phyloP scores from a whole-genome alignment of 2,888 invertebrate species.

The Caenorhabditis sp. region DNA sequence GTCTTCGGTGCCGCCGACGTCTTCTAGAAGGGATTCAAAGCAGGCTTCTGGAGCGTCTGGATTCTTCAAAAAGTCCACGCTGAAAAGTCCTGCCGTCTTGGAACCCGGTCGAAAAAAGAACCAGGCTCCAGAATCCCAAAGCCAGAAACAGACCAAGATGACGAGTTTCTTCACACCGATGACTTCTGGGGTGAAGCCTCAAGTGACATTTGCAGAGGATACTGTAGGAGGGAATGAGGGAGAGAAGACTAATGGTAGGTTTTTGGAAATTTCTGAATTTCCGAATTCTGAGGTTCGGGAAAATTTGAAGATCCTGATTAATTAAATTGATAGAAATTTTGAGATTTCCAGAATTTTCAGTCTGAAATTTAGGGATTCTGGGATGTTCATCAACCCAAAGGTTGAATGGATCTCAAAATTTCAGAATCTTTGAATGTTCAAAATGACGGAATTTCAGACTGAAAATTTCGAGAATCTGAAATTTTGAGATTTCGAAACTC shows the following conservation, averaged over 20 bases:
- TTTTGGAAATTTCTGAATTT: neutral
- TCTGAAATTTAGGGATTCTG: too few species aligned
- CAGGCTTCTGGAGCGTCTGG: neutral
- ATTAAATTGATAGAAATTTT: too few species aligned
- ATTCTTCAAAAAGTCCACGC: neutral
- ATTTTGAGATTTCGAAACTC: too few species aligned
- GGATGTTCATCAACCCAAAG: too few species aligned
- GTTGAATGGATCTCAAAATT: too few species aligned
- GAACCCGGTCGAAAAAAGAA: neutral
- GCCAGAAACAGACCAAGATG: constrained; percentile 24
- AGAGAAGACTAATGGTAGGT: neutral
- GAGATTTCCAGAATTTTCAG: too few species aligned
- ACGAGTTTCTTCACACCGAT: constrained; percentile 25
- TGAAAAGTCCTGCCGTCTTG: neutral
- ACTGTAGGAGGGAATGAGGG: neutral
- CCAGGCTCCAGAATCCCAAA: neutral
- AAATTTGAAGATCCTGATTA: neutral
- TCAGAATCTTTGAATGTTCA: too few species aligned
- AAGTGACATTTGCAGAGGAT: constrained; percentile 23
- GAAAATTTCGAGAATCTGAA: too few species aligned
- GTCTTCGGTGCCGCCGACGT: neutral
- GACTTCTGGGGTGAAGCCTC: neutral
- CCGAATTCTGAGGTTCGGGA: neutral
- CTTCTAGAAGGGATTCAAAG: neutral
- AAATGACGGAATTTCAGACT: too few species aligned